Conservation (phyloP, 2,797 vertebrate species). For the Lates japonicus region DNA sequence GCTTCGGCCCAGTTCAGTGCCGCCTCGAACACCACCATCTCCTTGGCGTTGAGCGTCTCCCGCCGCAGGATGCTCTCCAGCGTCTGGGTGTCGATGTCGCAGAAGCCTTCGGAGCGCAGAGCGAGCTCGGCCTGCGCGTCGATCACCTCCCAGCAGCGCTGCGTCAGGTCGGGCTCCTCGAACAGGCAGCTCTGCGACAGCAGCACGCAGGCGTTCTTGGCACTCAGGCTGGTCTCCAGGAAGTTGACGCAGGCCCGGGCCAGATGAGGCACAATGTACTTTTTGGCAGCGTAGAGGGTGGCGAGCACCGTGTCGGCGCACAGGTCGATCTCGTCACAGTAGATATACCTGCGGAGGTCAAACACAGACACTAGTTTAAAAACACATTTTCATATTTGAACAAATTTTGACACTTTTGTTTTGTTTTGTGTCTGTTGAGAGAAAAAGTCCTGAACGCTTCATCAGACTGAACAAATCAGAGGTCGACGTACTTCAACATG, state of each 20-base stretch:
- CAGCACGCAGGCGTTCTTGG: constrained; percentile 96
- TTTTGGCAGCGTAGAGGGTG: constrained; percentile 97
- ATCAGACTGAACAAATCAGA: background rate
- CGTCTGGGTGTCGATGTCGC: constrained; percentile 95
- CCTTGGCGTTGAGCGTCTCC: constrained; percentile 98
- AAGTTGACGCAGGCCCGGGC: constrained; percentile 97
- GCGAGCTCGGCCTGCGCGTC: constrained; percentile 96
- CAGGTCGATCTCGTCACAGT: constrained; percentile 98
- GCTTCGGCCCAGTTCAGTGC: constrained; percentile 96
- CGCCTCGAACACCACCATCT: constrained; percentile 96
- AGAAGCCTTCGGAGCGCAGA: constrained; percentile 96
- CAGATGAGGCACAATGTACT: constrained; percentile 98
- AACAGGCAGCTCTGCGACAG: constrained; percentile 98
- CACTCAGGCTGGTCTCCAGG: constrained; percentile 97
- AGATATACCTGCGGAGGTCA: constrained; percentile 89
- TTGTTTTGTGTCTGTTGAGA: background rate
- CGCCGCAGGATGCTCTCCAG: constrained; percentile 96
- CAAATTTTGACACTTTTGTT: background rate
- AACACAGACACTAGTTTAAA: background rate
- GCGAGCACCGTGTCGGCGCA: constrained; percentile 97
- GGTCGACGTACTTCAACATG: constrained; percentile 92
- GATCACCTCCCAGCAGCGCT: constrained; percentile 98
- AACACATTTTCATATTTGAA: too few species aligned
- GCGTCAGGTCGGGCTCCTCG: constrained; percentile 96
- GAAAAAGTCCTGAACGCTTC: background rate